Percentiles rank a stretch among this genome's conserved stretches.
Evolutionary conservation across 2,113 vertebrate genomes (phyloP).

Genomic region (Vulpes lagopus): DNA sequence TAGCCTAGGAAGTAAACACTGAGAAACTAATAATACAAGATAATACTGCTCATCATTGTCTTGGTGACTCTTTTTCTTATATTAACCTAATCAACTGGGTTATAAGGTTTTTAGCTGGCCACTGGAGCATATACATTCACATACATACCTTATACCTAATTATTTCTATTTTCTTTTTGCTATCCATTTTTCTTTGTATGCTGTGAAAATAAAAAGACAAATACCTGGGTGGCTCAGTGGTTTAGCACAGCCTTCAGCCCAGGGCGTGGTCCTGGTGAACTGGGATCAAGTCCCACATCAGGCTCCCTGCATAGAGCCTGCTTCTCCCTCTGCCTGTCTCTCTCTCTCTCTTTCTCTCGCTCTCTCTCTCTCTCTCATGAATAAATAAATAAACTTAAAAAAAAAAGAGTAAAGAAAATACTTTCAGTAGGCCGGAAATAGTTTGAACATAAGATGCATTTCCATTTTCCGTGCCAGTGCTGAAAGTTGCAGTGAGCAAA

Average conservation of each 20-base stretch:
- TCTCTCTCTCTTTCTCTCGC: too few species aligned
- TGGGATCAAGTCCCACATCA: too few species aligned
- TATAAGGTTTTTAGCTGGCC: neutral
- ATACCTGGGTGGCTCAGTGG: too few species aligned
- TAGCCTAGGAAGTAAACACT: neutral
- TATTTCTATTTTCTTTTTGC: neutral
- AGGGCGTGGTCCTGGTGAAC: too few species aligned
- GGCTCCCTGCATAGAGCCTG: too few species aligned
- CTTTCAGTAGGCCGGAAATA: neutral
- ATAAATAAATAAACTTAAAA: neutral
- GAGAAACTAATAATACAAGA: neutral
- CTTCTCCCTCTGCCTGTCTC: too few species aligned
- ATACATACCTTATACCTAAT: neutral
- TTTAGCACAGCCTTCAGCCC: too few species aligned
- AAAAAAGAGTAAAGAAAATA: neutral
- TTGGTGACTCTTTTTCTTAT: neutral
- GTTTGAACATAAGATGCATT: constrained; percentile 10
- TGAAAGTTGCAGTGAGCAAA: constrained; percentile 31
- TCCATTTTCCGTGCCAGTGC: neutral
- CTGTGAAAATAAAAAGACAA: neutral
- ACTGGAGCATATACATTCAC: neutral
- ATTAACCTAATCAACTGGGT: neutral
- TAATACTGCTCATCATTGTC: neutral
- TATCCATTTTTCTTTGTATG: neutral
- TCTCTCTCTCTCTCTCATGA: too few species aligned